Base-by-base conservation (phyloP, 2,888 invertebrate genomes). In the Anthoptus insignis region DNA sequence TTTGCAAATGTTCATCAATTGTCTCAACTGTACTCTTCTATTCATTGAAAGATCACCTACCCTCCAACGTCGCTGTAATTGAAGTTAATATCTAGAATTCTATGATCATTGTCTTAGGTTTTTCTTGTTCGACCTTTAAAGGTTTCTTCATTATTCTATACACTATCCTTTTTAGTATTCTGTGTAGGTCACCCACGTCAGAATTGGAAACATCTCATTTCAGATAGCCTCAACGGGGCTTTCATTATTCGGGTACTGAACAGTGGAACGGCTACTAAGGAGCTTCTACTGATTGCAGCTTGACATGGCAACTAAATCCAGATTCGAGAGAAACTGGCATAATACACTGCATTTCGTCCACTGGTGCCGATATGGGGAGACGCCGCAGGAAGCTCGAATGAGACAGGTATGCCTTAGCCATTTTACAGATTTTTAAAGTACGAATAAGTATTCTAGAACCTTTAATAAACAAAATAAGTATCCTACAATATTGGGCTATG, bases 341-440 rank as follows among this genome's bases (percentile, higher is more conserved):
- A 96, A 95, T 92, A 95, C 94, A 82, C 95, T 94, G 89, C 95
- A 91, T 92, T 95, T 95, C 87, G 94, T 94, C 73, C 95, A 95
- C 84, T 96, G 96, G 95, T 96, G 96, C 86, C 94, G 96, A 72
- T 96, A 96, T 76, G 96, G 96, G 65, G 95, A 95, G 83, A 94
- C 95, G 56, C 95, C 95, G 77, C 94, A 95, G 82, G 95, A 95
- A 86, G 94, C 95, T 87, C 94, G 95, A 81, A 94, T 95, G 89
- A 94, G 95, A 93, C 95, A 96, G 94, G 96, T 96, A 94, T 32
- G 34, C 5, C 24, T 58, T 9, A 24, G n/a, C 7, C 57, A 21
- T 49, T 34, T 7, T 34, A 14, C 37, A 63, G 53, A 64, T 61
- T 66, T 66, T 69, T 39, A 42, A 69, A 67, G 32, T 32, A 59